A percentile compares a stretch with the other conserved stretches of the same genome.
These are phyloP conservation scores for Tenebrio molitor DNA, from an alignment of 1,140 invertebrate species.

Conservation along the genomic window DNA sequence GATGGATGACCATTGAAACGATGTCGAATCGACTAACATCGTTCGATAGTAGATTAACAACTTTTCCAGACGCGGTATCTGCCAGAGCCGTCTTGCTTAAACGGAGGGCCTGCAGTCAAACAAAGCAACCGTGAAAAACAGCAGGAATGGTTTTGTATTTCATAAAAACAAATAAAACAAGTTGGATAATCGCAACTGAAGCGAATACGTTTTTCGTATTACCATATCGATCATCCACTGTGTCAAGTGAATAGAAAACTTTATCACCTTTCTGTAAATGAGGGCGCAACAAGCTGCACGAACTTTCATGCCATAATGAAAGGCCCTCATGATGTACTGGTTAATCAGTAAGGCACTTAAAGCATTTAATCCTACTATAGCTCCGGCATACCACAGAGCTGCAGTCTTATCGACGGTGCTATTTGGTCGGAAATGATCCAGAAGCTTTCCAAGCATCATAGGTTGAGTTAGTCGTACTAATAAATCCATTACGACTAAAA, in stretches of 20 bases:
- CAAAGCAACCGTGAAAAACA: not conserved
- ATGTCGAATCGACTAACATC: slow-evolving; percentile 79
- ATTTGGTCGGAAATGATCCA: slow-evolving; percentile 70
- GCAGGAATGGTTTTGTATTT: not conserved
- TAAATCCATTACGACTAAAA: slow-evolving; percentile 61
- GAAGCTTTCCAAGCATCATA: slow-evolving; percentile 69
- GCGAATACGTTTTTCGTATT: too few species aligned
- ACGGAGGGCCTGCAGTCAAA: slow-evolving; percentile 67
- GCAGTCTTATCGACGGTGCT: slow-evolving; percentile 62
- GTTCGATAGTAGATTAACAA: slow-evolving; percentile 88
- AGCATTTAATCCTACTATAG: slow-evolving; percentile 71
- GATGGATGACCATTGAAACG: slow-evolving; percentile 72
- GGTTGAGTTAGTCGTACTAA: slow-evolving; percentile 65
- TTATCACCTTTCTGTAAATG: slow-evolving; percentile 80
- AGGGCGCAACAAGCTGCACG: slow-evolving; percentile 75
- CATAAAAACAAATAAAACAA: slow-evolving; percentile 18
- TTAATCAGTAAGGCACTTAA: slow-evolving; percentile 71
- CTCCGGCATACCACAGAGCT: slow-evolving; percentile 72
- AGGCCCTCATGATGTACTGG: slow-evolving; percentile 73
- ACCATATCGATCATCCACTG: too few species aligned
- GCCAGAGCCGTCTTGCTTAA: slow-evolving; percentile 77
- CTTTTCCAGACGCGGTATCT: slow-evolving; percentile 85
- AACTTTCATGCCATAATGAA: slow-evolving; percentile 73
- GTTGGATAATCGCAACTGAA: too few species aligned
- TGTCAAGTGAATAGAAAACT: too few species aligned